Evolutionary conservation across 2,888 invertebrate species (phyloP).

Genomic region (Axea sp.): DNA sequence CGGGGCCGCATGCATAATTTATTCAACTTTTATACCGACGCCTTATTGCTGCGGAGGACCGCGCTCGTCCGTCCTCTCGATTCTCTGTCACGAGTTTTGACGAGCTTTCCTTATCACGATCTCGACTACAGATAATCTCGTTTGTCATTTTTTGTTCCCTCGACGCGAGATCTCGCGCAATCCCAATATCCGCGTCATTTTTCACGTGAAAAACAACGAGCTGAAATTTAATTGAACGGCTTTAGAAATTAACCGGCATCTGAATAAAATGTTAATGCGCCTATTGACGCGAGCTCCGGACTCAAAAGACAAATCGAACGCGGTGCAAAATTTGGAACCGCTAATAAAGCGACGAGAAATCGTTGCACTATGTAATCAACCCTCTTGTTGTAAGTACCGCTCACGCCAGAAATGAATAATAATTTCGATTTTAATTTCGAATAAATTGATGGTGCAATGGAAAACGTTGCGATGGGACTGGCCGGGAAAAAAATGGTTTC

Average conservation of each 20-base stretch:
- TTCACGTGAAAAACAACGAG: slow-evolving; percentile 5
- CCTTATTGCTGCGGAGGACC: slow-evolving; percentile 45
- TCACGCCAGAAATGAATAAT: slow-evolving; percentile 36
- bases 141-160: slow-evolving; percentile 14
- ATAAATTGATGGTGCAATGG: slow-evolving; percentile 18
- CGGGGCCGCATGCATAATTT: slow-evolving; percentile 72
- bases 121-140: slow-evolving; percentile 23
- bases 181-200: slow-evolving; percentile 25
- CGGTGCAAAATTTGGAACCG: slow-evolving; percentile 5
- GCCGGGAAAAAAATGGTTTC: slow-evolving; percentile 10
- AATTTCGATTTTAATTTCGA: slow-evolving; percentile 38
- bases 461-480: slow-evolving; percentile 11
- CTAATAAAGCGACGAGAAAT: slow-evolving; percentile 12
- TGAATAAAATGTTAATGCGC: slow-evolving; percentile 11
- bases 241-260: slow-evolving; percentile 13
- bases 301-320: slow-evolving; percentile 17
- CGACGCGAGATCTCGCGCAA: not conserved
- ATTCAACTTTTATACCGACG: slow-evolving; percentile 62
- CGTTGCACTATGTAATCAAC: slow-evolving; percentile 36
- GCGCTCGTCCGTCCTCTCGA: slow-evolving; percentile 3
- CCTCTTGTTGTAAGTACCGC: slow-evolving; percentile 35
- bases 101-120: slow-evolving; percentile 21
- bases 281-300: not conserved
- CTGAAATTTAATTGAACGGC: slow-evolving; percentile 14
- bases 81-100: slow-evolving; percentile 7